These are phyloP conservation scores for Megaptera novaeangliae DNA, from an alignment of 2,113 vertebrate genomes.

Conservation along the genomic window DNA sequence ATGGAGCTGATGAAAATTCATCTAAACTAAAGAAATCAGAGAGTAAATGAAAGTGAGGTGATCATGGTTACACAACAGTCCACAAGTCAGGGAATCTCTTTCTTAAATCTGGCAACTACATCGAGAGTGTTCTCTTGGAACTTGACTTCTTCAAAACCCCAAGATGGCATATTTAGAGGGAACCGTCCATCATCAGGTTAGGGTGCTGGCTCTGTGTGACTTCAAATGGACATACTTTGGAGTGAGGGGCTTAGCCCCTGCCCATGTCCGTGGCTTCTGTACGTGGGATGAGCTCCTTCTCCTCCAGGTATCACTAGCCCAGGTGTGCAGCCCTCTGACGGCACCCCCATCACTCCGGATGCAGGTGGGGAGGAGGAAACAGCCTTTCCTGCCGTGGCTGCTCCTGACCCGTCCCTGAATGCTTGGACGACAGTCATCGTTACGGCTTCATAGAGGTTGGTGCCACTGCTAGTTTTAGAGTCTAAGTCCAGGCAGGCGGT, in stretches of 20 bases:
- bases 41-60: fast-evolving
- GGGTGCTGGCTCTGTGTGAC: fast-evolving
- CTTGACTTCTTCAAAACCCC: not conserved
- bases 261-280: not conserved
- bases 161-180: not conserved
- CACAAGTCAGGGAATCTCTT: not conserved
- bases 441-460: fast-evolving
- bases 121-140: not conserved
- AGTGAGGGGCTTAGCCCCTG: fast-evolving
- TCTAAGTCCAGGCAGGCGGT: not conserved
- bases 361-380: not conserved
- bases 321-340: fast-evolving
- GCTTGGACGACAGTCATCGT: fast-evolving
- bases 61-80: fast-evolving
- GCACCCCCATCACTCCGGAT: not conserved
- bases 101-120: fast-evolving
- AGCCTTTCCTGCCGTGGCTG: too few species aligned
- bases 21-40: not conserved
- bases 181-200: fast-evolving
- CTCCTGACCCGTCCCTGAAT: fast-evolving
- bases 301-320: too few species aligned
- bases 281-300: fast-evolving
- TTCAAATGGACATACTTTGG: fast-evolving
- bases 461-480: not conserved
- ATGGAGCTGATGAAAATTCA: not conserved